phyloP scores from a whole-genome alignment of 37 sponge, comb jelly and placozoan genomes.

The Bolinopsis microptera region DNA sequence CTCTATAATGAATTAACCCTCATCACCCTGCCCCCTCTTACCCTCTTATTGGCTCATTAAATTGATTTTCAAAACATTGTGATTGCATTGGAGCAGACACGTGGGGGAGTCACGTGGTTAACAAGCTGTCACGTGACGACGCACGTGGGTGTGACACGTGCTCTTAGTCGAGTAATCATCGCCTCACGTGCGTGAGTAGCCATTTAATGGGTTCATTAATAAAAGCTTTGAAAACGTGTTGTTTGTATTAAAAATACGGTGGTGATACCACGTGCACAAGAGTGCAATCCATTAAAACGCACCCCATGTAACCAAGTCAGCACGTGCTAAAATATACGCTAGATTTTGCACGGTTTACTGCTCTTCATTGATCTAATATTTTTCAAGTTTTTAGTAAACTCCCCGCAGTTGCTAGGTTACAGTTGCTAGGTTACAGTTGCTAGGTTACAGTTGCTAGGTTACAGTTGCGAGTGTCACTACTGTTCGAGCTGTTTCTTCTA shows the following conservation, averaged over 20 bases:
- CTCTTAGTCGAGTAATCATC: not conserved
- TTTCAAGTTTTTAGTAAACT: too few relatives aligned
- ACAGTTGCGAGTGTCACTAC: too few relatives aligned
- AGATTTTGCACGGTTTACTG: not conserved
- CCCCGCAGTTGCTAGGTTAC: too few relatives aligned
- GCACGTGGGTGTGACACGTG: not conserved
- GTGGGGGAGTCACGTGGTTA: not conserved
- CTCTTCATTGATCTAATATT: too few relatives aligned
- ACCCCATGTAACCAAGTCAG: not conserved
- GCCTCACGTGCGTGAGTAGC: not conserved
- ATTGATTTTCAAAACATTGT: not conserved
- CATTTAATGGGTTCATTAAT: slow-evolving; percentile 57
- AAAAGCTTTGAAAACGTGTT: not conserved
- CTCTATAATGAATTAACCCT: not conserved
- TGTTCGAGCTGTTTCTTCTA: too few relatives aligned
- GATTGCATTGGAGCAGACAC: not conserved
- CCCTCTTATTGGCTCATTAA: not conserved
- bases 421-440: too few relatives aligned
- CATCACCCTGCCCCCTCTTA: not conserved
- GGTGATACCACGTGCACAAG: not conserved
- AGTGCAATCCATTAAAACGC: not conserved
- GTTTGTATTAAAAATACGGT: not conserved
- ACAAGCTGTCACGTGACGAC: not conserved
- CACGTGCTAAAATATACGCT: not conserved
- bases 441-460: too few relatives aligned